Conservation (phyloP, 2,113 vertebrate genomes). For the Tragulus kanchil region DNA sequence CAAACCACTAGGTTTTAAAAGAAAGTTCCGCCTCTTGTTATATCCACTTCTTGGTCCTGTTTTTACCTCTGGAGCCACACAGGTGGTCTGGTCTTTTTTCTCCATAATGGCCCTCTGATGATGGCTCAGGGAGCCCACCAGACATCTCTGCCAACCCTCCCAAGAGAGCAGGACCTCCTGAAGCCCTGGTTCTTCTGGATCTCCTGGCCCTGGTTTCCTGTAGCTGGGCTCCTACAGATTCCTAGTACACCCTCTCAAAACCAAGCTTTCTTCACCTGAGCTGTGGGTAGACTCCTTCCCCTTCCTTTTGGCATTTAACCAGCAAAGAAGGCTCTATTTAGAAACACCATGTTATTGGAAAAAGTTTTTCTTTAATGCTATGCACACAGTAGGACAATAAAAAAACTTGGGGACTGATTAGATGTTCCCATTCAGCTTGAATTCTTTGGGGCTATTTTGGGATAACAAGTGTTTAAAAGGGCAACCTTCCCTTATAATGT, state of each 20-base stretch:
- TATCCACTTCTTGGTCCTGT: neutral
- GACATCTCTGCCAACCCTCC: neutral
- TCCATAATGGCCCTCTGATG: neutral
- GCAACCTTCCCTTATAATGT: neutral
- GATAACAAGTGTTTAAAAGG: slow-evolving; percentile 3
- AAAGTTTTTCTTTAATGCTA: neutral
- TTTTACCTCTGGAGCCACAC: neutral
- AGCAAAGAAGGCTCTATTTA: slow-evolving; percentile 4
- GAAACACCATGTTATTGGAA: neutral
- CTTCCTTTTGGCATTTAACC: slow-evolving; percentile 12
- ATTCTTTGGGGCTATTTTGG: slow-evolving; percentile 16
- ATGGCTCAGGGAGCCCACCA: neutral
- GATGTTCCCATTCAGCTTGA: neutral
- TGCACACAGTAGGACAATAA: slow-evolving; percentile 7
- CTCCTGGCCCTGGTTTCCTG: neutral
- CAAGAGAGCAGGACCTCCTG: neutral
- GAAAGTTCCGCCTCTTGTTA: neutral
- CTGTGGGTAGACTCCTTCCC: neutral
- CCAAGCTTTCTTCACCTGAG: neutral
- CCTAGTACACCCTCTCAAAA: neutral
- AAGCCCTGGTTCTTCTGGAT: neutral
- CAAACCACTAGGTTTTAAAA: neutral
- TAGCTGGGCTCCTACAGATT: neutral
- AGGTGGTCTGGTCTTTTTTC: neutral
- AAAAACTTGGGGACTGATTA: neutral